A percentile compares a stretch with the other conserved stretches of the same genome.
phyloP scores from a whole-genome alignment of 1,140 invertebrate species.

The Drosophila pachea region DNA sequence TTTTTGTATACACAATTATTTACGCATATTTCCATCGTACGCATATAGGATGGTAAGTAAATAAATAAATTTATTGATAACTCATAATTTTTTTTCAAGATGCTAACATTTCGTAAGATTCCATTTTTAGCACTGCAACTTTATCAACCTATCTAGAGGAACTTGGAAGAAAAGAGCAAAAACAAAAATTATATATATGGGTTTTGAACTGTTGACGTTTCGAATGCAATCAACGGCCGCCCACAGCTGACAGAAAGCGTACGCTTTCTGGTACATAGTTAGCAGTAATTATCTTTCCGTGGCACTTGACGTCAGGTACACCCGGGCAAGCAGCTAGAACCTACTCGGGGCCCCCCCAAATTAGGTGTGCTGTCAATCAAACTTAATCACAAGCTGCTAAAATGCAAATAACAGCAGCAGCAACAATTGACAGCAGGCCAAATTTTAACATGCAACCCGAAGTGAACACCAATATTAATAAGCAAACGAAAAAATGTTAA shows the following conservation, averaged over 20 bases:
- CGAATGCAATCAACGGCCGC: conserved; percentile 57
- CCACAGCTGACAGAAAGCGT: conserved; percentile 9
- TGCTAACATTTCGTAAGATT: conserved; percentile 53
- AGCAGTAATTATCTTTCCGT: conserved; percentile 51
- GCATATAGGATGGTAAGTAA: background rate
- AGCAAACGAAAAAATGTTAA: too few relatives aligned
- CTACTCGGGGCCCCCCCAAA: conserved; percentile 29
- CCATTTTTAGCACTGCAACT: conserved; percentile 60
- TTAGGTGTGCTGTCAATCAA: conserved; percentile 65
- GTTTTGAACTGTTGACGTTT: conserved; percentile 32
- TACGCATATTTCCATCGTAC: conserved; percentile 38
- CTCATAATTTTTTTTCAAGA: conserved; percentile 62
- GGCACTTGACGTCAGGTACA: conserved; percentile 30
- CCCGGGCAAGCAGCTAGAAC: too few relatives aligned
- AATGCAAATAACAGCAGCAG: conserved; percentile 16
- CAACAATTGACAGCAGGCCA: conserved; percentile 35
- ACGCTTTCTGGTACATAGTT: conserved; percentile 52
- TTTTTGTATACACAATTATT: conserved; percentile 35
- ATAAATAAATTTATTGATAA: conserved; percentile 57
- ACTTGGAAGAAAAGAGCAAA: background rate
- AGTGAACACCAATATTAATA: background rate
- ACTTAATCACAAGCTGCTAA: conserved; percentile 30
- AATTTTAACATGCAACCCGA: conserved; percentile 6
- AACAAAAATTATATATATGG: conserved; percentile 4
- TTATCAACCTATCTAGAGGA: conserved; percentile 17